Evolutionary conservation across 2,888 invertebrate species (phyloP).

Genomic region (Koerneria pararmatus): DNA sequence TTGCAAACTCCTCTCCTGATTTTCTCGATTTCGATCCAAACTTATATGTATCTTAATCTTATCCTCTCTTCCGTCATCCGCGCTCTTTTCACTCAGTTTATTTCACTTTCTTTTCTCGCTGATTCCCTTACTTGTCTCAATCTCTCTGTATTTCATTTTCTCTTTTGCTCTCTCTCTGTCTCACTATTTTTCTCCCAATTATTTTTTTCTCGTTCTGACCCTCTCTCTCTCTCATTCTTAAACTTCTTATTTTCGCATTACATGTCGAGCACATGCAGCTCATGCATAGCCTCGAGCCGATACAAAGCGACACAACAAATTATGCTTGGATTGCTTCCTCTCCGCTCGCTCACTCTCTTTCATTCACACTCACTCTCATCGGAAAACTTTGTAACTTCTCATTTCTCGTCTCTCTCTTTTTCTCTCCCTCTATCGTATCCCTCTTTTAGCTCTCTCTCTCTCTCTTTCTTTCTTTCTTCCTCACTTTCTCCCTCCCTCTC

Average conservation of each 20-base stretch:
- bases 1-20: no score
- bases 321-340: slow-evolving; percentile 23
- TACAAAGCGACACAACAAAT: slow-evolving; percentile 21
- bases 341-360: slow-evolving; percentile 3
- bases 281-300: no score
- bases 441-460: neutral
- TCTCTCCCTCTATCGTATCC: slow-evolving; percentile 3
- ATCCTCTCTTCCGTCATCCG: no score
- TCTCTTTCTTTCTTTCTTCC: slow-evolving; percentile 5
- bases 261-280: no score
- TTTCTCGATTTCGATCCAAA: no score
- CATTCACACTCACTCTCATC: neutral
- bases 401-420: neutral
- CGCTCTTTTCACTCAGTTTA: no score
- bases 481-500: slow-evolving; percentile 11
- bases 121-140: no score
- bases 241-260: neutral
- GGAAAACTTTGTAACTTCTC: neutral
- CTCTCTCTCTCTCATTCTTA: neutral
- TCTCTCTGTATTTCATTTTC: no score
- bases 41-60: no score
- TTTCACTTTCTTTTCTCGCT: no score
- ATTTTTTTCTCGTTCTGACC: neutral
- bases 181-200: no score
- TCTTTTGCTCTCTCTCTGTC: no score